phyloP scores from a whole-genome alignment of 2,113 vertebrate genomes.

The Ictidomys tridecemlineatus region DNA sequence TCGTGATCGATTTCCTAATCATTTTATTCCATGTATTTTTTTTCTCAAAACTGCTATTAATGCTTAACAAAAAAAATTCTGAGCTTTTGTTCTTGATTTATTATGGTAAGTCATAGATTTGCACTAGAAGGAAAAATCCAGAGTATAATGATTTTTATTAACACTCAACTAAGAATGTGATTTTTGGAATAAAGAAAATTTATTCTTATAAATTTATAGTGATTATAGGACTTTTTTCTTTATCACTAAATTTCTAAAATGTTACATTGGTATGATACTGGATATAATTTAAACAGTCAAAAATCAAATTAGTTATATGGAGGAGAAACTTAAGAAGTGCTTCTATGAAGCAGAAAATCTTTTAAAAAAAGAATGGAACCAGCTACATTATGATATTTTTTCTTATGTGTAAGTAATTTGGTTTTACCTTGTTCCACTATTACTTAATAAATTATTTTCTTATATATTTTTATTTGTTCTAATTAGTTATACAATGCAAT shows the following conservation, averaged over 20 bases:
- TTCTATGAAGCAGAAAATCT: not conserved
- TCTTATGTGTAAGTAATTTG: not conserved
- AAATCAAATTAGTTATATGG: not conserved
- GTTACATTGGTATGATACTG: not conserved
- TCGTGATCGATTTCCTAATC: not conserved
- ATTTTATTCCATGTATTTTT: not conserved
- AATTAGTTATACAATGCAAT: too few species aligned
- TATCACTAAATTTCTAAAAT: slow-evolving; percentile 23
- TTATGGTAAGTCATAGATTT: not conserved
- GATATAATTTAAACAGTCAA: not conserved
- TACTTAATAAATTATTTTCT: too few species aligned
- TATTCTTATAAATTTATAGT: not conserved
- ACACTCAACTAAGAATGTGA: not conserved
- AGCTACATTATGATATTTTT: not conserved
- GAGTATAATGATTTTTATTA: not conserved
- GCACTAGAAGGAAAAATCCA: not conserved
- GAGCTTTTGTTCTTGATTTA: not conserved
- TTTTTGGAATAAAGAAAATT: not conserved
- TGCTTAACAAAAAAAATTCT: not conserved
- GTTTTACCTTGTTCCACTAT: not conserved
- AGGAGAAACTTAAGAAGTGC: not conserved
- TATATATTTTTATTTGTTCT: too few species aligned
- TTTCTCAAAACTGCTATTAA: not conserved
- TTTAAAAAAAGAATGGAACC: not conserved
- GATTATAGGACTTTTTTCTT: not conserved